A percentile compares a stretch with the other conserved stretches of the same genome.
These are phyloP conservation scores for Pyrgus malvae DNA, from an alignment of 2,888 invertebrate genomes.

Conservation along the genomic window DNA sequence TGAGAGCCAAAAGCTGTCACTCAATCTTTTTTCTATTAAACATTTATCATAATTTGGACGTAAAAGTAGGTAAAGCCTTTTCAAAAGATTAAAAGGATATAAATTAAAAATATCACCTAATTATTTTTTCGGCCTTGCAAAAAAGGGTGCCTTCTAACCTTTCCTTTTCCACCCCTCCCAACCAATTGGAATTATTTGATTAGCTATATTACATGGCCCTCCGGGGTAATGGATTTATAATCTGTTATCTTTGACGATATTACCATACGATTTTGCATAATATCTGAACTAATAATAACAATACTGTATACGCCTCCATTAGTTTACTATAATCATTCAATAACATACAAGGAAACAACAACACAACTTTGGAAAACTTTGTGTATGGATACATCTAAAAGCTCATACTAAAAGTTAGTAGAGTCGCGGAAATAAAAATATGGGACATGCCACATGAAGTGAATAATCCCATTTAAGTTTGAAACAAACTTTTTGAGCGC, in stretches of 20 bases:
- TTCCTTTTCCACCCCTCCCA: background rate
- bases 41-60: too few species aligned
- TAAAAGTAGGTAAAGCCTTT: too few species aligned
- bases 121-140: background rate
- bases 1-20: too few species aligned
- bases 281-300: background rate
- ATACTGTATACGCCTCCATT: background rate
- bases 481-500: conserved; percentile 22
- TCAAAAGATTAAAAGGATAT: too few species aligned
- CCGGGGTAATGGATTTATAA: conserved; percentile 19
- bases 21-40: too few species aligned
- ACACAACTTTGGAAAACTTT: background rate
- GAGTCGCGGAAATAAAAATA: conserved; percentile 18
- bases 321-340: too few species aligned
- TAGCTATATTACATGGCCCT: conserved; percentile 1
- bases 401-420: too few species aligned
- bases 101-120: too few species aligned
- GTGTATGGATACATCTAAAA: too few species aligned
- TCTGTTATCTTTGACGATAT: conserved; percentile 8
- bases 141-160: background rate
- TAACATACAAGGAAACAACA: too few species aligned
- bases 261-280: conserved; percentile 6
- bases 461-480: conserved; percentile 10
- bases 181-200: conserved; percentile 6
- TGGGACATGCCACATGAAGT: conserved; percentile 11